Conservation (phyloP, 2,113 vertebrate species). For the Aleadryas rufinucha region DNA sequence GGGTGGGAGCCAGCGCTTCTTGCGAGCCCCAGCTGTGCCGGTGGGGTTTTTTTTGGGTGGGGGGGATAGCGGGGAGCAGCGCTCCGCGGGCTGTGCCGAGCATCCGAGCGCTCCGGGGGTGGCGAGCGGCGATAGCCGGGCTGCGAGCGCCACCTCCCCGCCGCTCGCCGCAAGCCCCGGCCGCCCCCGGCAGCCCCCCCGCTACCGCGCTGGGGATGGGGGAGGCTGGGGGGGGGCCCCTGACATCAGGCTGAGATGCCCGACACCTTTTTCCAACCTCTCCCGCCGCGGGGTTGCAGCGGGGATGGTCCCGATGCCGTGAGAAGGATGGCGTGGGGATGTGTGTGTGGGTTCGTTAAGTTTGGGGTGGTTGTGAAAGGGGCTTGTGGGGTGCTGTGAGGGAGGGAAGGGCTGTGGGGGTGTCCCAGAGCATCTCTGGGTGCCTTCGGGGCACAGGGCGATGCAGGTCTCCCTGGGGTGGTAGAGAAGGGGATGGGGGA, state of each 20-base stretch:
- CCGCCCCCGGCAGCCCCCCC: background rate
- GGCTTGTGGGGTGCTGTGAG: background rate
- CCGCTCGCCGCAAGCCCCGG: background rate
- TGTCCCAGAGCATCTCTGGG: background rate
- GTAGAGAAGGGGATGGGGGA: background rate
- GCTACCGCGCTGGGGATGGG: rapidly evolving
- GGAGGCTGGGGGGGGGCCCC: background rate
- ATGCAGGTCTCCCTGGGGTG: background rate
- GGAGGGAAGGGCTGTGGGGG: background rate
- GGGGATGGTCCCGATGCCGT: background rate
- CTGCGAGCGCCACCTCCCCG: constrained; percentile 55
- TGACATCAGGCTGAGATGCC: rapidly evolving
- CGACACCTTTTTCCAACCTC: rapidly evolving
- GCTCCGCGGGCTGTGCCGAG: background rate
- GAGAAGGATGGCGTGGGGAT: background rate
- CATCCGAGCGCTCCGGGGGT: background rate
- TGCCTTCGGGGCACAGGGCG: background rate
- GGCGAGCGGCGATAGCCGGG: constrained; percentile 1
- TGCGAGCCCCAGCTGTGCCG: background rate
- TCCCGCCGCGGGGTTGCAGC: background rate
- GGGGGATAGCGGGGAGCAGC: background rate
- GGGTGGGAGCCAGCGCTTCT: background rate
- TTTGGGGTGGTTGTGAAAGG: background rate
- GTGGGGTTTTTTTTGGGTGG: too few species aligned
- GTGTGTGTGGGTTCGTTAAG: rapidly evolving